Conservation (phyloP, 1,140 invertebrate genomes). For the Gryllus bimaculatus region DNA sequence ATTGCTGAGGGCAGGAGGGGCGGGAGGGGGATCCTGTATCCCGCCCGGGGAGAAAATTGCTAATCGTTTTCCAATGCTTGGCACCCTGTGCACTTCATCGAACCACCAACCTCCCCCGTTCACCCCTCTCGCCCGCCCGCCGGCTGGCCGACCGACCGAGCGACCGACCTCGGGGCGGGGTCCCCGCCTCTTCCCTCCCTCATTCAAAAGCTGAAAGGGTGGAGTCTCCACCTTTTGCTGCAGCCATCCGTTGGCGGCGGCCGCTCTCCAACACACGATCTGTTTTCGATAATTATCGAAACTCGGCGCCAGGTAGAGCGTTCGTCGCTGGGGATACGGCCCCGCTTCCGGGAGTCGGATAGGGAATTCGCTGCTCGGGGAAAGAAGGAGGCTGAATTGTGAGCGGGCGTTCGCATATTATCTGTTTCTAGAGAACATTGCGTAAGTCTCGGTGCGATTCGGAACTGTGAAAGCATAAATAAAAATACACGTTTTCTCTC, state of each 20-base stretch:
- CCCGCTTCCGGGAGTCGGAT: too few species aligned
- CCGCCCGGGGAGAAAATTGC: not conserved
- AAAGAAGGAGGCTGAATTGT: too few species aligned
- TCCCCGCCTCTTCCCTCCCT: too few species aligned
- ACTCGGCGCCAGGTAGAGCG: not conserved
- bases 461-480: too few species aligned
- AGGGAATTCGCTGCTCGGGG: too few species aligned
- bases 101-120: not conserved
- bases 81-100: not conserved
- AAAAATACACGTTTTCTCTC: too few species aligned
- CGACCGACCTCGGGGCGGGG: too few species aligned
- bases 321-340: not conserved
- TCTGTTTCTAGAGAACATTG: too few species aligned
- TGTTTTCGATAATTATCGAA: slow-evolving; percentile 5
- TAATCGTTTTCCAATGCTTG: slow-evolving; percentile 4
- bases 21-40: not conserved
- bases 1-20: too few species aligned
- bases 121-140: not conserved
- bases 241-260: not conserved
- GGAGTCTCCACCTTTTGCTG: not conserved
- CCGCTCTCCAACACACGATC: not conserved
- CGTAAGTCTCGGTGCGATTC: too few species aligned
- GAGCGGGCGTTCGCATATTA: too few species aligned
- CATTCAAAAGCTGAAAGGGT: not conserved
- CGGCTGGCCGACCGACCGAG: too few species aligned